Evolutionary conservation across 2,888 invertebrate genomes (phyloP), one percentile per base, ranked within the genome.

Genomic region (Protonemura montana): DNA sequence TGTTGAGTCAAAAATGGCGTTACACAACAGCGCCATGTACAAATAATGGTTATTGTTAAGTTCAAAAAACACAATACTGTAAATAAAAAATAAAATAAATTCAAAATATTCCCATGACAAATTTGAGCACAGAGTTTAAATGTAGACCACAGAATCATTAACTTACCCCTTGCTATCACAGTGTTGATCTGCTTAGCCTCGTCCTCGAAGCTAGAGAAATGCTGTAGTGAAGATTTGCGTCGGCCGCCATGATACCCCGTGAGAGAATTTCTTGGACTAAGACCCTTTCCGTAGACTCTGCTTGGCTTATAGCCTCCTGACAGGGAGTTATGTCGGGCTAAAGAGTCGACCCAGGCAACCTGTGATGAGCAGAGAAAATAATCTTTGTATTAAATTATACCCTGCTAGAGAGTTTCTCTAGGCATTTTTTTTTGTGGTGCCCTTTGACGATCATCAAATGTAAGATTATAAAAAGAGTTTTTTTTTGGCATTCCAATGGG

Each of bases 261-360:
- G 26, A 42, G 87, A 26, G 86, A 86, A 81, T 87, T 86, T 28
- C 81, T 86, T 29, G 87, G 85, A 27, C 87, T 83, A 27, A 87
- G 84, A 13, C 29, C 85, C 26, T 86, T 84, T 59, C 85, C 85
- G 27, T 30, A 26, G 77, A 29, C 35, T 25, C 27, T 21, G 82
- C 27, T 27, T n/a, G 82, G 26, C 76, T 28, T 78, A 42, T 28
- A 26, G 41, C 78, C 77, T n/a, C 86, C 82, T 89, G 88, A 90
- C 82, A 93, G 89, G 0, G 93, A 93, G 89, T 93, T 93, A 88
- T 93, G 92, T 30, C 93, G 90, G 26, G 93, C 93, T 77, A 93
- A 90, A 81, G 92, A 91, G 85, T 92, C 92, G 83, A 91, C 91
- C 92, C 92, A 92, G 85, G 91, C 91, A 89, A 92, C 92, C 92